Percentiles rank a stretch among this genome's conserved stretches.
Evolutionary conservation across 2,888 invertebrate genomes (phyloP).

Genomic region (Subacronicta megacephala): DNA sequence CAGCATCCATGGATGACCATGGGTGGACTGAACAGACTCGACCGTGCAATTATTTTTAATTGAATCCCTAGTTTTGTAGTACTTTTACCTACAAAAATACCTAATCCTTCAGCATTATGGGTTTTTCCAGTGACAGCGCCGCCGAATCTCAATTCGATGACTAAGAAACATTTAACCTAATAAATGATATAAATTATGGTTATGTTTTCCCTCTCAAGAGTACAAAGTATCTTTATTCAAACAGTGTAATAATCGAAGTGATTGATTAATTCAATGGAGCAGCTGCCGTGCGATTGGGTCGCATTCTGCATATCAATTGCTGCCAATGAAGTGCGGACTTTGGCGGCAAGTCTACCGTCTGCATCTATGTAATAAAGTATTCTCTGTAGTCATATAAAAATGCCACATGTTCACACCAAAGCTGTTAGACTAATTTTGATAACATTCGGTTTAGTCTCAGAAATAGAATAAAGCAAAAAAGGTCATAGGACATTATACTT

Average conservation of each 20-base stretch:
- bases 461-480: too few relatives aligned
- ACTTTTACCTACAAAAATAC: too few relatives aligned
- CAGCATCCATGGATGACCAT: too few relatives aligned
- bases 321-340: constrained; percentile 55
- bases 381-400: constrained; percentile 10
- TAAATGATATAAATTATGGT: constrained; percentile 1
- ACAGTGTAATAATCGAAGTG: constrained; percentile 60
- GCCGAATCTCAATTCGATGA: background rate
- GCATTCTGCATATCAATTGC: constrained; percentile 64
- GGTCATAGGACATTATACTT: too few relatives aligned
- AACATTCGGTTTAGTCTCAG: too few relatives aligned
- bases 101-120: too few relatives aligned
- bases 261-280: constrained; percentile 64
- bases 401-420: background rate
- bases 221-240: constrained; percentile 56
- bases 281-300: constrained; percentile 54
- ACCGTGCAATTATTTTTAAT: too few relatives aligned
- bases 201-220: constrained; percentile 21
- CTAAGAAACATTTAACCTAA: background rate
- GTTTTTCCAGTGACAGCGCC: too few relatives aligned
- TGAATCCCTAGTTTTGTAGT: too few relatives aligned
- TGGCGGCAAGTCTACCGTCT: constrained; percentile 46
- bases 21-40: too few relatives aligned
- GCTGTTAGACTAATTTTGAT: too few relatives aligned
- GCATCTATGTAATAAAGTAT: constrained; percentile 34